Conservation (phyloP, 2,888 invertebrate species). For the Bhutanitis thaidina region DNA sequence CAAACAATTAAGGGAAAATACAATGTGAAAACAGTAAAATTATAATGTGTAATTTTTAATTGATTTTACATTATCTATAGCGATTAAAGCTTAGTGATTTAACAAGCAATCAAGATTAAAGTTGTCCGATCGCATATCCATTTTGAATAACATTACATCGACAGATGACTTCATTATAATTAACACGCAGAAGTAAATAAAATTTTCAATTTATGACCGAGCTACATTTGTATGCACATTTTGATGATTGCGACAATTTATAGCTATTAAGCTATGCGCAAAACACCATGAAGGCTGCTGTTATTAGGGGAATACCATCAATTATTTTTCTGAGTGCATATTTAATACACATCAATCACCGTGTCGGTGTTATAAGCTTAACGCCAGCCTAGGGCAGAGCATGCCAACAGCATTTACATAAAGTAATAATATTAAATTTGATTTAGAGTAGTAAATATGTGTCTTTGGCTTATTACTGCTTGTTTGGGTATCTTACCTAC, state of each 20-base stretch:
- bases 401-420: constrained; percentile 9
- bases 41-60: no score
- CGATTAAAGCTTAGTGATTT: no score
- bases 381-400: constrained; percentile 29
- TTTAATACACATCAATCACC: constrained; percentile 60
- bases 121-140: no score
- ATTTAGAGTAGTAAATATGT: constrained; percentile 42
- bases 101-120: no score
- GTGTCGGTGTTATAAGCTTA: constrained; percentile 38
- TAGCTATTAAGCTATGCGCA: constrained; percentile 61
- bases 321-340: constrained; percentile 59
- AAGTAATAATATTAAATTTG: neutral
- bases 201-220: no score
- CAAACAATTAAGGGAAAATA: constrained; percentile 1
- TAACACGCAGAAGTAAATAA: no score
- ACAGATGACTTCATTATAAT: no score
- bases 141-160: no score
- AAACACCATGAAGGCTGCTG: constrained; percentile 72
- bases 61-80: no score
- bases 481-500: constrained; percentile 65
- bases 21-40: neutral
- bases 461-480: constrained; percentile 72
- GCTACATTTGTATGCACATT: constrained; percentile 39
- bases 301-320: constrained; percentile 72
- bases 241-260: constrained; percentile 73